Evolutionary conservation across 2,888 invertebrate species (phyloP).

Genomic region (Athripsodes cinereus): DNA sequence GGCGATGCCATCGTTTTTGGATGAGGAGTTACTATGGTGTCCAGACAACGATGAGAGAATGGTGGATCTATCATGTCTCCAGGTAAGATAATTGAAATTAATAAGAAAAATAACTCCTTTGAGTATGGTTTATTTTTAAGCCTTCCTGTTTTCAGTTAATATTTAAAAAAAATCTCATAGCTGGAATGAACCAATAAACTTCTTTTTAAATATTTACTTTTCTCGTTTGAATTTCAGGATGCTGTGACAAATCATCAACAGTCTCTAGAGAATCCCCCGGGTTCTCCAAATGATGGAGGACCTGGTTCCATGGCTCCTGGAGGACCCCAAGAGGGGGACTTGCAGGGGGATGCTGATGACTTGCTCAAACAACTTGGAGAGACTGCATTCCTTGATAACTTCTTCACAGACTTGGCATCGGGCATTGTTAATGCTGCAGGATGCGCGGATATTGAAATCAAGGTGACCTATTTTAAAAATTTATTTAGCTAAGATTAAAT

Average conservation of each 20-base stretch:
- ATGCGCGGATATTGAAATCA: constrained; percentile 60
- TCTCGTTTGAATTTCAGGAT: no score
- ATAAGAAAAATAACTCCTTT: no score
- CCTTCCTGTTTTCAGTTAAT: no score
- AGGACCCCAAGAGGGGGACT: constrained; percentile 36
- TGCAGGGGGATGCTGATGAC: constrained; percentile 64
- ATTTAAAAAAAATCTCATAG: no score
- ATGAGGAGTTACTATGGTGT: constrained; percentile 92
- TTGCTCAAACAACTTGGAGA: constrained; percentile 78
- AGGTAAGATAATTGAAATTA: no score
- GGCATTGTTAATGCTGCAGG: constrained; percentile 63
- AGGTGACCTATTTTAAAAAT: constrained; percentile 51
- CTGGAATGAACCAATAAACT: no score
- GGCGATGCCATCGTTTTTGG: constrained; percentile 91
- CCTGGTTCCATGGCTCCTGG: constrained; percentile 33
- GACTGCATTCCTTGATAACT: constrained; percentile 77
- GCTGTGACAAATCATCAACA: constrained; percentile 53
- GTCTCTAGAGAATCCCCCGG: constrained; percentile 34
- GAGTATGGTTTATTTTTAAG: no score
- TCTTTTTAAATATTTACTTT: no score
- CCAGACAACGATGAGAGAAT: constrained; percentile 93
- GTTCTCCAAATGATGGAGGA: constrained; percentile 32
- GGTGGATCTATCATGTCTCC: constrained; percentile 85
- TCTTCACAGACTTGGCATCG: constrained; percentile 70
- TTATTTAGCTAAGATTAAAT: no score